Evolutionary conservation across 2,113 vertebrate species (phyloP).

Genomic region (Ornithorhynchus anatinus): DNA sequence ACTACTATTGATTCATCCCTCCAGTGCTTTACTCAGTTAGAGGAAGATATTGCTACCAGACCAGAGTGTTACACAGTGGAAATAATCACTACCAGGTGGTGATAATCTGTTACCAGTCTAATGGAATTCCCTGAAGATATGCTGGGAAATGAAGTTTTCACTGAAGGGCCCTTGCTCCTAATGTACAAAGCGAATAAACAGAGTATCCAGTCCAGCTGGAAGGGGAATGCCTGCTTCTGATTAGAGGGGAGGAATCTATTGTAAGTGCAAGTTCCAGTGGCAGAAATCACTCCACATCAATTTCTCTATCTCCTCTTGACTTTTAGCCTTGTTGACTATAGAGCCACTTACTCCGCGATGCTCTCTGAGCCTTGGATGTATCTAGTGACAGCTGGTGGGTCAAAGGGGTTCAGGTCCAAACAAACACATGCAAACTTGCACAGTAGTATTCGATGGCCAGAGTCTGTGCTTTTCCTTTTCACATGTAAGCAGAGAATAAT

Average conservation of each 20-base stretch:
- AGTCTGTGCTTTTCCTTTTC: not conserved
- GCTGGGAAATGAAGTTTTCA: conserved; percentile 57
- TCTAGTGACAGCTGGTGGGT: not conserved
- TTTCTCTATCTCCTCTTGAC: not conserved
- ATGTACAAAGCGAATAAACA: conserved; percentile 29
- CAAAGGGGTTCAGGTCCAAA: not conserved
- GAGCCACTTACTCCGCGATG: not conserved
- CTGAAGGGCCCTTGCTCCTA: conserved; percentile 7
- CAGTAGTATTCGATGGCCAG: not conserved
- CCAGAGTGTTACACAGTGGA: conserved; percentile 3
- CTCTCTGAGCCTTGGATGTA: not conserved
- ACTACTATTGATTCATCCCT: not conserved
- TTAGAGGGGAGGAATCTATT: conserved; percentile 19
- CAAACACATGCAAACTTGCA: not conserved
- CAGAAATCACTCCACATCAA: conserved; percentile 18
- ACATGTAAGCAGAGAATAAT: not conserved
- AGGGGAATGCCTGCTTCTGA: conserved; percentile 42
- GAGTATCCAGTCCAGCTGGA: conserved; percentile 34
- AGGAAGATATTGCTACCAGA: not conserved
- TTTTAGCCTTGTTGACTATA: not conserved
- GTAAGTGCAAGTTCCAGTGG: conserved; percentile 6
- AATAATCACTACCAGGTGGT: conserved; percentile 31
- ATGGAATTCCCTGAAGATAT: conserved; percentile 47
- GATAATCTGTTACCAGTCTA: conserved; percentile 47
- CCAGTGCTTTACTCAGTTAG: conserved; percentile 8